Evolutionary conservation across 2,888 invertebrate species (phyloP), one percentile per base, ranked within the genome.

Genomic region (Noctua fimbriata): DNA sequence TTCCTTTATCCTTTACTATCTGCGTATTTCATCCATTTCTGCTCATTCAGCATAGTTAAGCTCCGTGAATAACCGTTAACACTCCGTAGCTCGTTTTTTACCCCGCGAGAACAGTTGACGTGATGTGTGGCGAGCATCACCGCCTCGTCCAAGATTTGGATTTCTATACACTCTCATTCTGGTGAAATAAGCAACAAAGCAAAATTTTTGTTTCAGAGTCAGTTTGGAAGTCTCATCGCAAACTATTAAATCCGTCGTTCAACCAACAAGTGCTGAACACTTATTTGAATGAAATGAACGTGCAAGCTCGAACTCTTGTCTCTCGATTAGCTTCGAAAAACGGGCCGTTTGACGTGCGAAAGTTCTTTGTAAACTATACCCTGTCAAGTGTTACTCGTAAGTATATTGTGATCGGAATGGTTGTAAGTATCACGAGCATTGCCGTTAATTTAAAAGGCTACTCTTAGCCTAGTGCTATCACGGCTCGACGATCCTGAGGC

Each of bases 221-320:
- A 18, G 18, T 60, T 28, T 60, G 60, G 60, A 60, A 60, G 32
- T 18, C 74, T 9, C 92, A 92, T 32, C 90, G 94, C 0, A 93
- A 90, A 66, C 67, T 92, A 7, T 78, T 94, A 18, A 91, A 84
- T 41, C 91, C 92, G 14, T 86, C 92, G 0, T 93, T 93, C 76
- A 90, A 89, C 14, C 89, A 90, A 32, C 83, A 86, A 67, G 85
- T 91, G 7, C 74, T 92, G 2, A 85, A 90, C 28, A 82, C 28
- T 9, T 60, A 28, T 18, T 18, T 60, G 18, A 18, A 7, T 18
- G 60, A 60, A 60, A 60, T 60, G 28, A 60, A 60, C 60, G 60
- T 28, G 28, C 60, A 58, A 58, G 55, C 55, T n/a, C 55, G n/a
- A n/a, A 58, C 4, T 58, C 55, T 58, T 58, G 55, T 58, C 55